These are phyloP conservation scores for Hirundichthys speculiger DNA, from an alignment of 2,113 vertebrate genomes.

Conservation along the genomic window DNA sequence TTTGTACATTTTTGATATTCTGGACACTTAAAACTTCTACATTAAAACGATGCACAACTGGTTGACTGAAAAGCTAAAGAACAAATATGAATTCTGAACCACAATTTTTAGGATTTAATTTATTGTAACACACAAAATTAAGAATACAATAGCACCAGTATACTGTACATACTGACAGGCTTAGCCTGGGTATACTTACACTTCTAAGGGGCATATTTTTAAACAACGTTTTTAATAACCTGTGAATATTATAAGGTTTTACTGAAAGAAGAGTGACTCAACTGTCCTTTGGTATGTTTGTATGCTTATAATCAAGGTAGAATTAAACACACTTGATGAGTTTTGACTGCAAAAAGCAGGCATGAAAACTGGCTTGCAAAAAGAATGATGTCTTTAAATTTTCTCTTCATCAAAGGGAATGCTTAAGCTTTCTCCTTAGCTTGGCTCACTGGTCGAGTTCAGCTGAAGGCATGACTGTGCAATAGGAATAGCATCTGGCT, in stretches of 20 bases:
- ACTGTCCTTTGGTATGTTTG: slow-evolving; percentile 70
- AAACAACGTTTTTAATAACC: slow-evolving; percentile 41
- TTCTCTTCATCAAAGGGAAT: slow-evolving; percentile 64
- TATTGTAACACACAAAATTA: slow-evolving; percentile 46
- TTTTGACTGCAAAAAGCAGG: slow-evolving; percentile 78
- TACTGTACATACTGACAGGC: slow-evolving; percentile 68
- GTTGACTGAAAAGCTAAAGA: slow-evolving; percentile 66
- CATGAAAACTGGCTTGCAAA: slow-evolving; percentile 59
- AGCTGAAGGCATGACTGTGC: slow-evolving; percentile 79
- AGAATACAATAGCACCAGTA: slow-evolving; percentile 87
- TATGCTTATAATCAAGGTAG: slow-evolving; percentile 55
- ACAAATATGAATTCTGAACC: slow-evolving; percentile 58
- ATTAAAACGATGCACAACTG: slow-evolving; percentile 81
- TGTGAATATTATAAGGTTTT: slow-evolving; percentile 57
- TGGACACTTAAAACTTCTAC: slow-evolving; percentile 86
- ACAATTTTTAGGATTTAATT: slow-evolving; percentile 31
- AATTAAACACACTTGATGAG: slow-evolving; percentile 52
- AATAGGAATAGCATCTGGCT: slow-evolving; percentile 60
- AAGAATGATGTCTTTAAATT: slow-evolving; percentile 54
- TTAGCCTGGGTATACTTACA: slow-evolving; percentile 58
- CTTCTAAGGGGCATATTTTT: slow-evolving; percentile 38
- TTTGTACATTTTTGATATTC: slow-evolving; percentile 91
- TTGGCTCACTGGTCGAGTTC: slow-evolving; percentile 78
- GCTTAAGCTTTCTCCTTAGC: slow-evolving; percentile 69
- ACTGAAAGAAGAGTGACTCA: slow-evolving; percentile 70